Percentiles rank a stretch among this genome's conserved stretches.
phyloP scores from a whole-genome alignment of 2,888 invertebrate genomes.

The Ornithoptera priamus region DNA sequence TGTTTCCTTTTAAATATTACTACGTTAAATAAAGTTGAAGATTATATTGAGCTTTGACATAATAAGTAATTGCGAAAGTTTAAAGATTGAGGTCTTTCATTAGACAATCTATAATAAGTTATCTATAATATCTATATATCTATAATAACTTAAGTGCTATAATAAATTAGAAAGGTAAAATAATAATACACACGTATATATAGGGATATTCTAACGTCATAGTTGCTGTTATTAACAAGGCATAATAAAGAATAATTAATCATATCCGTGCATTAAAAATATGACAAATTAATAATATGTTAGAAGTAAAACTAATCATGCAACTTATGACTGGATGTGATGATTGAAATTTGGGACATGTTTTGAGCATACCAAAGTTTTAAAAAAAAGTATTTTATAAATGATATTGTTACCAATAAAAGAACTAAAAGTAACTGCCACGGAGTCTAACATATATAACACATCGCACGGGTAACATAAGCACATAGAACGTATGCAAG shows the following conservation, averaged over 20 bases:
- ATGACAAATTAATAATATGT: background rate
- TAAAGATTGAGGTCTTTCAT: too few species aligned
- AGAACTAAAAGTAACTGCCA: conserved; percentile 15
- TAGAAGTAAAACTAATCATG: background rate
- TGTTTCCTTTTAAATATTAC: too few species aligned
- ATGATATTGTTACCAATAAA: background rate
- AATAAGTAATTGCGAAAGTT: too few species aligned
- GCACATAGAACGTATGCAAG: conserved; percentile 54
- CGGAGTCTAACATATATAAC: conserved; percentile 35
- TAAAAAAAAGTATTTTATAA: background rate
- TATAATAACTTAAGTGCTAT: too few species aligned
- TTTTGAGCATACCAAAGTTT: background rate
- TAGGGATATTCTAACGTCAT: background rate
- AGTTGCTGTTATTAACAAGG: background rate
- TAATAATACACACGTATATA: background rate
- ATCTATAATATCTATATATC: too few species aligned
- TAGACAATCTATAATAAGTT: too few species aligned
- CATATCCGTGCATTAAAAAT: background rate
- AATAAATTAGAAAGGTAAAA: background rate
- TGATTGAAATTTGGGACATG: background rate
- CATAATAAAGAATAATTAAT: background rate
- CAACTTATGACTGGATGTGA: background rate
- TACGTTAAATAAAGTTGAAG: too few species aligned
- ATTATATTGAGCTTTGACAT: too few species aligned
- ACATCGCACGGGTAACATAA: conserved; percentile 36